Evolutionary conservation across 2,113 vertebrate genomes (phyloP).

Genomic region (Lagopus muta): DNA sequence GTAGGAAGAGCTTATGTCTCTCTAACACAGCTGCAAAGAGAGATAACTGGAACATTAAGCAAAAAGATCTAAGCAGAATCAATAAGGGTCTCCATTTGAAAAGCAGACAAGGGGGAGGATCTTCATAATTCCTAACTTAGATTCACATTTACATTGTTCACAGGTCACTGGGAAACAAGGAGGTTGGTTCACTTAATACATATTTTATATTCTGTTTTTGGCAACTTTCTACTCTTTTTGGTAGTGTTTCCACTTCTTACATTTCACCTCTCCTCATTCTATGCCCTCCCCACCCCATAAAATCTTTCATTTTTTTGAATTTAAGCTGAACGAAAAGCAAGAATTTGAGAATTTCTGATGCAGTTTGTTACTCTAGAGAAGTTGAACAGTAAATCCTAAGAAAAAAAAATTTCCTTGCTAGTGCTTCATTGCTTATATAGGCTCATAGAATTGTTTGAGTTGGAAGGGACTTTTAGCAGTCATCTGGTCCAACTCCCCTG

Average conservation of each 20-base stretch:
- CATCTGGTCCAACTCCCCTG: too few relatives aligned
- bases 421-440: background rate
- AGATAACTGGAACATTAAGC: background rate
- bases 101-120: background rate
- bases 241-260: background rate
- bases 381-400: background rate
- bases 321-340: background rate
- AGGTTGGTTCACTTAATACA: background rate
- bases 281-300: background rate
- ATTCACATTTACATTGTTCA: background rate
- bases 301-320: background rate
- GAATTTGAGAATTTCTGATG: background rate
- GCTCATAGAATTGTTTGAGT: background rate
- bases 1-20: background rate
- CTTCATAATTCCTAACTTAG: background rate
- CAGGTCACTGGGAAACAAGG: background rate
- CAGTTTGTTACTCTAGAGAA: background rate
- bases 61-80: background rate
- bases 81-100: slow-evolving; percentile 17
- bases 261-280: background rate
- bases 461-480: too few relatives aligned
- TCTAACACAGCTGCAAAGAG: background rate
- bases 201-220: background rate
- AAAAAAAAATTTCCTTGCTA: background rate
- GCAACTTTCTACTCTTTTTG: background rate